Percentiles rank a stretch among this genome's conserved stretches.
Conservation (phyloP, 1,140 invertebrate species). For the Drosophila quadrilineata region DNA sequence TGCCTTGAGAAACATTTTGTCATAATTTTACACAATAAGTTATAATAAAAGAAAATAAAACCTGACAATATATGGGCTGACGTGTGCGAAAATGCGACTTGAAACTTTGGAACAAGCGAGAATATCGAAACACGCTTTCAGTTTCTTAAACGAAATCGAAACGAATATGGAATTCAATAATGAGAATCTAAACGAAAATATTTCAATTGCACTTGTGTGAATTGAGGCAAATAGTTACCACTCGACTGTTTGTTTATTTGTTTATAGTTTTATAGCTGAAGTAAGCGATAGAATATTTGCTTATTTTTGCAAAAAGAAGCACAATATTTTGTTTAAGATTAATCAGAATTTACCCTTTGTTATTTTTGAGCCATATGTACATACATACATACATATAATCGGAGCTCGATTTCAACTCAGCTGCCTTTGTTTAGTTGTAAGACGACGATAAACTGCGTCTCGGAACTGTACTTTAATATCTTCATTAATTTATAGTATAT, state of each 20-base stretch:
- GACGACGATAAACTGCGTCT: slow-evolving; percentile 16
- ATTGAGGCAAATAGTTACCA: not conserved
- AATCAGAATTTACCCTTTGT: too few relatives aligned
- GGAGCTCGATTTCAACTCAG: not conserved
- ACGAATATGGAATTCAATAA: too few relatives aligned
- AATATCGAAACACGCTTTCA: not conserved
- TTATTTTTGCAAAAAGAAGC: too few relatives aligned
- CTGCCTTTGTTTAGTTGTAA: slow-evolving; percentile 22
- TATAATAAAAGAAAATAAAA: too few relatives aligned
- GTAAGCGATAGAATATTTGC: not conserved
- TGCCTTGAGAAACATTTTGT: not conserved
- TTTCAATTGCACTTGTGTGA: not conserved
- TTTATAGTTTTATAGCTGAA: not conserved
- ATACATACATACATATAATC: too few relatives aligned
- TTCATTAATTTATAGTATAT: not conserved
- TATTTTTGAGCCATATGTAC: too few relatives aligned
- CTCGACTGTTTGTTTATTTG: not conserved
- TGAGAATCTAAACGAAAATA: too few relatives aligned
- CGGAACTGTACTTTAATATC: slow-evolving; percentile 6
- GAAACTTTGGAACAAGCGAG: slow-evolving; percentile 14
- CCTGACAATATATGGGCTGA: slow-evolving; percentile 3
- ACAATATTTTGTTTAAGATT: too few relatives aligned
- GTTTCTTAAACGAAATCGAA: too few relatives aligned
- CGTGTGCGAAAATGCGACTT: slow-evolving; percentile 13
- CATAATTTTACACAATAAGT: too few relatives aligned